Evolutionary conservation across 2,797 vertebrate species (phyloP), one percentile per base, ranked within the genome.

Genomic region (Micropoecilia bifurca): DNA sequence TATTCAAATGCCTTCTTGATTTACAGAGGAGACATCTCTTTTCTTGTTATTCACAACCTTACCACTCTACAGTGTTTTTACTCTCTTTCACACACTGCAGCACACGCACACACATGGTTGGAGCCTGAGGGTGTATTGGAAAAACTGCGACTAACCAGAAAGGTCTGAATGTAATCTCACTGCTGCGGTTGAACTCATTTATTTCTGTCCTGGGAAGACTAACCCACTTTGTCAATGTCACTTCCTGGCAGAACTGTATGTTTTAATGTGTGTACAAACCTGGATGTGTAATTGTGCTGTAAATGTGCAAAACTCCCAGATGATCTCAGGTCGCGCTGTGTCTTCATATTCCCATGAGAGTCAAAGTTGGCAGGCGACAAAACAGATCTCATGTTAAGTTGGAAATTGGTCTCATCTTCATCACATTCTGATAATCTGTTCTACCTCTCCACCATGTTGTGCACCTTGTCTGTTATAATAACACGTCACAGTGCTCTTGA

Each of bases 161-260:
- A 88, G 90, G 75, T 88, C 91, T 85, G 83, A 90, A 84, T 76
- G 76, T 93, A 94, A 95, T 93, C 92, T 93, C 86, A 89, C 85
- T 85, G 92, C 93, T 88, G 87, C 91, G 91, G 86, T 94, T 95
- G 91, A 94, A 95, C 90, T 93, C 83, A 92, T 94, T 95, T 93
- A 93, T 91, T 92, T 90, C 90, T 90, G 88, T 81, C 83, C 90
- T 82, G 83, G 82, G 91, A 91, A 90, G 81, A 90, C 84, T 90
- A 91, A 87, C 81, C 83, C 82, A 84, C 82, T 94, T 91, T 71
- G 91, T 94, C 93, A 94, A 87, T 92, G 92, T 92, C 93, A 91
- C 84, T 86, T 85, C 78, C 53, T 33, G 83, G 83, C 81, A 81
- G 80, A 14, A 75, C 85, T 81, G 83, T 83, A 73, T 80, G 46